phyloP scores from a whole-genome alignment of 1,140 invertebrate genomes.

The Diploscapter pachys region DNA sequence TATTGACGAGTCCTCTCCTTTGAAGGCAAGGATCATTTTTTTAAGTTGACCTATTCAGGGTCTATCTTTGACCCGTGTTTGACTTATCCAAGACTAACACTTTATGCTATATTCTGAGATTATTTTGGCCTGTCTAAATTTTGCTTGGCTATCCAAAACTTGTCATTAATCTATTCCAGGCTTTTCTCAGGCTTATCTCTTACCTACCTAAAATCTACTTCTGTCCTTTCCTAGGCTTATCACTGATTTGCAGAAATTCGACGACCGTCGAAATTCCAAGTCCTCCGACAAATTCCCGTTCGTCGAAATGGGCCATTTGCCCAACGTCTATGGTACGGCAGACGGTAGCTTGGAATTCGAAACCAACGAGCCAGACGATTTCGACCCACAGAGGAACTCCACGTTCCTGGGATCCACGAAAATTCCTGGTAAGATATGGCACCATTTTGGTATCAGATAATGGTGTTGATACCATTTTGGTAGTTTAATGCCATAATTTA shows the following conservation, averaged over 20 bases:
- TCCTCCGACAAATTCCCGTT: slow-evolving; percentile 25
- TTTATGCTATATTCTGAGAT: slow-evolving; percentile 11
- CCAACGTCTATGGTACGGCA: slow-evolving; percentile 29
- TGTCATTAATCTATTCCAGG: slow-evolving; percentile 18
- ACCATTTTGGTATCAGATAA: neutral
- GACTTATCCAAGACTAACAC: slow-evolving; percentile 8
- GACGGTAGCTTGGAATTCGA: slow-evolving; percentile 1
- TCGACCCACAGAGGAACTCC: slow-evolving; percentile 10
- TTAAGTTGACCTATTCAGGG: too few relatives aligned
- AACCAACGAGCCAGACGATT: slow-evolving; percentile 6
- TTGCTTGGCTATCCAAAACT: slow-evolving; percentile 2
- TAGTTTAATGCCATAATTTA: neutral
- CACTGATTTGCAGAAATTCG: slow-evolving; percentile 5
- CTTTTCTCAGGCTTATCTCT: neutral
- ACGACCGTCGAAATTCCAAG: slow-evolving; percentile 11
- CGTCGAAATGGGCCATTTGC: slow-evolving; percentile 14
- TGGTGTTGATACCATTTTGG: neutral
- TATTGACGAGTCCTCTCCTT: slow-evolving; percentile 29
- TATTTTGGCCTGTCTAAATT: neutral
- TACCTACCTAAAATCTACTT: too few relatives aligned
- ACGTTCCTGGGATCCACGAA: slow-evolving; percentile 18
- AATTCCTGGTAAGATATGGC: neutral
- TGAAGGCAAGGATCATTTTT: slow-evolving; percentile 1
- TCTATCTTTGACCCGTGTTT: neutral
- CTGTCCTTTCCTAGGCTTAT: too few relatives aligned